Base-by-base conservation (phyloP, 2,797 vertebrate genomes). In the Podargus strigoides region DNA sequence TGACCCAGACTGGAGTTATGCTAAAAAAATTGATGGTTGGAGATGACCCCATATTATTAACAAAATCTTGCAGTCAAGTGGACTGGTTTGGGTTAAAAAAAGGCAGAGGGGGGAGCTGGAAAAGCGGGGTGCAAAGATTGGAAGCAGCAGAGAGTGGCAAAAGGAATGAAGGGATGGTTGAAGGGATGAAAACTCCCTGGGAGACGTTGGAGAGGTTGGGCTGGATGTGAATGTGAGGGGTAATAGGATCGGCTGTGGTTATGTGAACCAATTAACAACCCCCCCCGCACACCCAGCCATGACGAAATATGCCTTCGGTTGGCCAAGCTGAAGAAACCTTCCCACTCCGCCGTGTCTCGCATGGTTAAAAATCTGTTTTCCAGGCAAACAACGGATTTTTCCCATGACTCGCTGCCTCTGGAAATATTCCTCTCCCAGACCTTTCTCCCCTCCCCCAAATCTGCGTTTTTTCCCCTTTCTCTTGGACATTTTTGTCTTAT, bases 371-470 rank as follows among this genome's bases (percentile, higher is more conserved):
- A 70, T 87, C 56, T 78, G 63, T 67, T 90, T 88, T 90, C 80
- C 72, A 88, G 58, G 44, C 72, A 82, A 92, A 66, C 58, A 44
- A 36, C 4, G 5, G 80, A 49, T 79, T 90, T 93, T 85, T 95
- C 87, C 90, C 94, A 90, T 90, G 92, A 92, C 90, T 90, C 1
- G 68, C 39, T 41, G 87, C 52, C 84, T 94, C 87, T 94, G 87
- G 92, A 92, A 92, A 92, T 70, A 27, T 83, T 89, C 74, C 68
- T 85, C 92, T 90, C 74, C 60, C 84, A 94, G 84, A 60, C 42
- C 49, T 86, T 74, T 70, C 67, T 89, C 52, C 81, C 80, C 72
- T 82, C 91, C 88, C 67, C 72, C 46, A 37, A 88, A 85, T 62
- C 47, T 59, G 32, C 1, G 5, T 27, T 46, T 58, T 84, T 87